Evolutionary conservation across 2,113 vertebrate species (phyloP).

Genomic region (cattle (Bos taurus)): DNA sequence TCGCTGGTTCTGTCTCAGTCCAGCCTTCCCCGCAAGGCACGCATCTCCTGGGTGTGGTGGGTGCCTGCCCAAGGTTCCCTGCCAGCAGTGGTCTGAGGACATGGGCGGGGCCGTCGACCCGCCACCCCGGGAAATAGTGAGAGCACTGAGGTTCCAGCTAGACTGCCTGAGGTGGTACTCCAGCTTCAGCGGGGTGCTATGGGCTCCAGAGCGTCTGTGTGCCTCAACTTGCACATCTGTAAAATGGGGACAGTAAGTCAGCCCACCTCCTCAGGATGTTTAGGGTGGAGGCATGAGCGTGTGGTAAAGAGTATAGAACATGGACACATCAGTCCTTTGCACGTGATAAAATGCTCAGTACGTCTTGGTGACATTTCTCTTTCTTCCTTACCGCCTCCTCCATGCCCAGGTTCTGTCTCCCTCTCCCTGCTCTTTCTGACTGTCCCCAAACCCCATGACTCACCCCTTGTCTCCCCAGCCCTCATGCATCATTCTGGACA

Average conservation of each 20-base stretch:
- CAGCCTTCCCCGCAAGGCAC: background rate
- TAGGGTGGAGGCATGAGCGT: background rate
- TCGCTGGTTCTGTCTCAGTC: background rate
- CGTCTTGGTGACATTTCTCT: background rate
- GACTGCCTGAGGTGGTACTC: background rate
- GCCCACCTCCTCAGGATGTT: background rate
- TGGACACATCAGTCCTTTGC: accelerated
- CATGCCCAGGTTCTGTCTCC: background rate
- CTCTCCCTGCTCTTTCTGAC: background rate
- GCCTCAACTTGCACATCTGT: background rate
- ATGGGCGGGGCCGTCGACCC: accelerated
- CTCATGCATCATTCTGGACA: background rate
- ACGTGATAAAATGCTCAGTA: accelerated
- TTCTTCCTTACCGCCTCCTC: background rate
- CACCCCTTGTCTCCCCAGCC: background rate
- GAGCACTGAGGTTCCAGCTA: background rate
- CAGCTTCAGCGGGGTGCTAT: accelerated
- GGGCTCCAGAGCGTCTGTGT: background rate
- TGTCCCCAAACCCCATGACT: too few species aligned
- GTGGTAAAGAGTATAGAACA: accelerated
- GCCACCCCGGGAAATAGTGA: background rate
- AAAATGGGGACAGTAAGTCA: background rate
- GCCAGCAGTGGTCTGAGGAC: background rate
- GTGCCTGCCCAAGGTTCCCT: background rate
- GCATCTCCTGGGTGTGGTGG: background rate